Conservation (phyloP, 2,797 vertebrate species). For the Gephyroberyx darwinii region DNA sequence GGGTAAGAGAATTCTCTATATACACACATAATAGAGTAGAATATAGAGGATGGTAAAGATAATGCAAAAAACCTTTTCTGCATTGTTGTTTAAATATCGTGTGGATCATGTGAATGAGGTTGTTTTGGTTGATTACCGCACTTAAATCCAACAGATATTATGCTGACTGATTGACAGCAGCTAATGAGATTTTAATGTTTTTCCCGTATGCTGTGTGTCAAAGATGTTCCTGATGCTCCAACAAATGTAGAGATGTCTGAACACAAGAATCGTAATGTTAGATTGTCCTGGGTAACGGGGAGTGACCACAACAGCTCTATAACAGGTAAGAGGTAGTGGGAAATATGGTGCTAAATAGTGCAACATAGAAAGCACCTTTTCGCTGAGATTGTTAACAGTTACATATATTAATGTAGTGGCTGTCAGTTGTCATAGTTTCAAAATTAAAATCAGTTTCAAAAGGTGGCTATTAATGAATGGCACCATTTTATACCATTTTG, state of each 20-base stretch:
- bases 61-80: not conserved
- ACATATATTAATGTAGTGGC: no score
- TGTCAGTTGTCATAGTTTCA: no score
- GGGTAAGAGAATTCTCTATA: slow-evolving; percentile 77
- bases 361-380: no score
- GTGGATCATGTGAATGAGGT: not conserved
- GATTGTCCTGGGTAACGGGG: slow-evolving; percentile 86
- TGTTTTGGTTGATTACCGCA: not conserved
- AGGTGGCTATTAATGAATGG: no score
- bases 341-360: no score
- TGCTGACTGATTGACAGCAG: not conserved
- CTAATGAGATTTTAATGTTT: not conserved
- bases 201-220: slow-evolving; percentile 21
- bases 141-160: not conserved
- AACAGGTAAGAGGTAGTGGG: slow-evolving; percentile 78
- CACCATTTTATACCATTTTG: no score
- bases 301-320: slow-evolving; percentile 87
- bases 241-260: slow-evolving; percentile 81
- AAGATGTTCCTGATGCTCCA: slow-evolving; percentile 91
- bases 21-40: not conserved
- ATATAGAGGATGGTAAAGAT: not conserved
- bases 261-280: slow-evolving; percentile 79
- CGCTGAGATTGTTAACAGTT: no score
- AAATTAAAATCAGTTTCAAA: no score
- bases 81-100: not conserved